phyloP scores from a whole-genome alignment of 2,113 vertebrate genomes.

The Megaceryle maxima region DNA sequence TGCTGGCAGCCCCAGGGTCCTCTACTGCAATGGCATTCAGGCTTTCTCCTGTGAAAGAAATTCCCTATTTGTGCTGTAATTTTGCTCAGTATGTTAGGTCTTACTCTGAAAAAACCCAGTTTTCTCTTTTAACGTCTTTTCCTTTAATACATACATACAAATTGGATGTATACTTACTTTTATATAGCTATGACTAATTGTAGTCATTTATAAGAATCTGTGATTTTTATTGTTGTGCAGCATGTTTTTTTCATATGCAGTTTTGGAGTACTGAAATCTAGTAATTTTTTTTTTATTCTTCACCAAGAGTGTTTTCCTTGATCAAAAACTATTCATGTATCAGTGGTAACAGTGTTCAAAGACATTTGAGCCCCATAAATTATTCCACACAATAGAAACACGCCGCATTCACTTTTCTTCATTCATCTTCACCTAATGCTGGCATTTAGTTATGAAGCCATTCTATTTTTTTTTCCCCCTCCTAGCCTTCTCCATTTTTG shows the following conservation, averaged over 20 bases:
- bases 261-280: not conserved
- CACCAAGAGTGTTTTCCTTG: not conserved
- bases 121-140: not conserved
- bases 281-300: not conserved
- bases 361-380: not conserved
- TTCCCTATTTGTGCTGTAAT: not conserved
- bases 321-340: not conserved
- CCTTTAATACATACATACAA: not conserved
- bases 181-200: not conserved
- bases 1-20: not conserved
- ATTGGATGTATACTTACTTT: not conserved
- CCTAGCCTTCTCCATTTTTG: fast-evolving
- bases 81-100: not conserved
- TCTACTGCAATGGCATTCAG: not conserved
- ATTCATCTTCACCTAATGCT: not conserved
- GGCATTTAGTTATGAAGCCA: not conserved
- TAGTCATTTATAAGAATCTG: not conserved
- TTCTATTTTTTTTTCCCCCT: not conserved
- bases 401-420: not conserved
- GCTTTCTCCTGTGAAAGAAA: not conserved
- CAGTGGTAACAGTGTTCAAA: not conserved
- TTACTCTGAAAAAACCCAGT: not conserved
- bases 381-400: not conserved
- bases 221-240: not conserved
- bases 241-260: not conserved